These are phyloP conservation scores for Myotis lucifugus DNA, from an alignment of 2,113 vertebrate species.

Conservation along the genomic window DNA sequence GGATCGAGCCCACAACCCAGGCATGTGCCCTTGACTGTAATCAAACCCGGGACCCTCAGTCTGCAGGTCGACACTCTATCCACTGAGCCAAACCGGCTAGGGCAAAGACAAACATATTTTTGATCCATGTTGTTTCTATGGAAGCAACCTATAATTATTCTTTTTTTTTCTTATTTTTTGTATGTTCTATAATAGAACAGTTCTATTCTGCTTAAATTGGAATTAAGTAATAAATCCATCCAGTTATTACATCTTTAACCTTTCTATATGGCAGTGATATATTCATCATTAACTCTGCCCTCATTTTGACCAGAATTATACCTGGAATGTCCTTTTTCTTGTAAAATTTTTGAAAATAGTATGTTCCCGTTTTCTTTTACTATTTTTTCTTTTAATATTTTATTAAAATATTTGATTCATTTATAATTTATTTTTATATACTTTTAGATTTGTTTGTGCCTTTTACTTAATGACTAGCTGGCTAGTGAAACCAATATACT, in stretches of 20 bases:
- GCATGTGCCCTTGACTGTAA: too few relatives aligned
- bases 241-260: not conserved
- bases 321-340: not conserved
- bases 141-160: not conserved
- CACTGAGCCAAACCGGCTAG: too few relatives aligned
- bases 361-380: not conserved
- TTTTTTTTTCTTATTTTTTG: not conserved
- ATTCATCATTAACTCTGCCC: not conserved
- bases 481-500: not conserved
- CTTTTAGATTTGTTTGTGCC: not conserved
- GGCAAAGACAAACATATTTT: not conserved
- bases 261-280: not conserved
- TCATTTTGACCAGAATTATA: not conserved
- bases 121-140: not conserved
- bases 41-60: too few relatives aligned
- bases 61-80: too few relatives aligned
- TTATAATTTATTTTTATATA: not conserved
- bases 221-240: slow-evolving; percentile 30
- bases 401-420: not conserved
- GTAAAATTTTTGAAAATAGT: not conserved
- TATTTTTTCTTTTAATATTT: not conserved
- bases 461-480: not conserved
- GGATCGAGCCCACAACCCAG: too few relatives aligned
- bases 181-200: not conserved
- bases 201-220: not conserved